phyloP scores from a whole-genome alignment of 2,113 vertebrate species.

The Oryzias woworae region DNA sequence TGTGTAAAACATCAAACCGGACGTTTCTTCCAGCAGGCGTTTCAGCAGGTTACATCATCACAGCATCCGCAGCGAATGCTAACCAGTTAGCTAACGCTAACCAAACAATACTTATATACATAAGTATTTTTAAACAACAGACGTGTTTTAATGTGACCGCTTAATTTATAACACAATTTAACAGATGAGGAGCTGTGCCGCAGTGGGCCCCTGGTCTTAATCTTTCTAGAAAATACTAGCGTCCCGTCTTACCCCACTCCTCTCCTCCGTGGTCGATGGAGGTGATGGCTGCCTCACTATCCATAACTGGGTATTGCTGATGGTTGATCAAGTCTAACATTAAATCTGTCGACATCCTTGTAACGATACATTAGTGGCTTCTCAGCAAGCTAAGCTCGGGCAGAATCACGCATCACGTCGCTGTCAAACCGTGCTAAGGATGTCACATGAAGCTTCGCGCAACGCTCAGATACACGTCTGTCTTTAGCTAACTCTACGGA shows the following conservation, averaged over 20 bases:
- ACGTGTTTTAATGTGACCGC: too few species aligned
- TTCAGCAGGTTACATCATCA: constrained; percentile 31
- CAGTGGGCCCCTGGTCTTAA: background rate
- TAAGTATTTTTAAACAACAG: too few species aligned
- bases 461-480: constrained; percentile 67
- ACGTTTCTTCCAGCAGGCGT: too few species aligned
- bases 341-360: constrained; percentile 63
- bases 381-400: background rate
- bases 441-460: background rate
- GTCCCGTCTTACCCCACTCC: constrained; percentile 74
- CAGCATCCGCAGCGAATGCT: constrained; percentile 27
- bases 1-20: too few species aligned
- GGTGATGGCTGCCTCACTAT: constrained; percentile 46
- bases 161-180: too few species aligned
- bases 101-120: background rate
- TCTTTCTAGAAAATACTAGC: constrained; percentile 10
- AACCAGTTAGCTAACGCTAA: constrained; percentile 3
- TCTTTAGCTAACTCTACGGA: constrained; percentile 60
- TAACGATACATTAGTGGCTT: constrained; percentile 65
- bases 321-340: constrained; percentile 58
- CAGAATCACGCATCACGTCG: background rate
- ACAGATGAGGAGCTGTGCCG: too few species aligned
- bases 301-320: constrained; percentile 40
- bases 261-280: constrained; percentile 76
- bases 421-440: constrained; percentile 6